Evolutionary conservation across 2,797 vertebrate genomes (phyloP), one percentile per base, ranked within the genome.

Genomic region (Microcaecilia unicolor): DNA sequence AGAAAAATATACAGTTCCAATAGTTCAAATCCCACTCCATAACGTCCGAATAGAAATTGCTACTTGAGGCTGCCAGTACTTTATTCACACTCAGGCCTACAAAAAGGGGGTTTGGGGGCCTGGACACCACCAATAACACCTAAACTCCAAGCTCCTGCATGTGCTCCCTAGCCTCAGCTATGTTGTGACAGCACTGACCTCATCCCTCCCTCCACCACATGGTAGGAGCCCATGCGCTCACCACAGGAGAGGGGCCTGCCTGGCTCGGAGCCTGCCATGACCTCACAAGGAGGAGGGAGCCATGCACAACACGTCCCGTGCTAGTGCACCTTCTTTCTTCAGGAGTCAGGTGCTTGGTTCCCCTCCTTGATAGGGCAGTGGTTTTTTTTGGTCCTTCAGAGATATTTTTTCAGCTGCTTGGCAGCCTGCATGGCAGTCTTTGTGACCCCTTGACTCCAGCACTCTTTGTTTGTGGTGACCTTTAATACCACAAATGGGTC

Each of bases 401-500:
- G 93, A 93, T 98, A 93, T 68, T 91, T 95, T 58, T 88, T 91
- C 51, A 89, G 86, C 81, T 89, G 91, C 61, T 93, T 95, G 21
- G 74, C 80, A 44, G 69, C 73, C 41, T 69, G 67, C 11, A 75
- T 74, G 11, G 89, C 85, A 37, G 88, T 85, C 73, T 88, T 87
- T 62, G 85, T 86, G 16, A 87, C 79, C 21, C 79, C 81, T 64
- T 88, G 91, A 55, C 78, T 67, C 88, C 85, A 74, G 84, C 85
- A 77, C 75, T 87, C 80, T 98, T 93, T 92, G 75, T 84, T 92
- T 71, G 95, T 91, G 3, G 93, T 94, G 18, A 92, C 93, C 72
- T 92, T 89, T 51, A 98, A 66, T 68, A 97, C 89, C 86, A 98
- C 94, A 53, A 94, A 97, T 29, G 93, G 94, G 45, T 98, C 94